Percentiles rank a stretch among this genome's conserved stretches.
Conservation (phyloP, 35 echinoderm and acorn worm genomes). For the Diadema setosum region DNA sequence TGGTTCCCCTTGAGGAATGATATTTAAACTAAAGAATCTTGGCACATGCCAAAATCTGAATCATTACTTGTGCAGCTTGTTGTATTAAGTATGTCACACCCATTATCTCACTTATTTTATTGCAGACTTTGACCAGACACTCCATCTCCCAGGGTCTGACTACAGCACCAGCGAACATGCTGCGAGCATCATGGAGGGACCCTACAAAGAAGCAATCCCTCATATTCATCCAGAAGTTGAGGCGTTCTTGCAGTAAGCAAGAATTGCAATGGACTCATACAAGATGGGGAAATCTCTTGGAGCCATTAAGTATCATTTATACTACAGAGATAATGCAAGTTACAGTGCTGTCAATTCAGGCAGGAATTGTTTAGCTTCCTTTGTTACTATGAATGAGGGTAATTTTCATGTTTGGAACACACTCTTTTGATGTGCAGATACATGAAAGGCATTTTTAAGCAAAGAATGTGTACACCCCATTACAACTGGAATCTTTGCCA, state of each 20-base stretch:
- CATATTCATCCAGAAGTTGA: conserved; percentile 6
- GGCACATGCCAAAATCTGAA: not conserved
- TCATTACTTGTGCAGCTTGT: not conserved
- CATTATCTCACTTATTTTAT: not conserved
- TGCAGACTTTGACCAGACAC: not conserved
- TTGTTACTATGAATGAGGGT: not conserved
- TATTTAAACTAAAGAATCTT: not conserved
- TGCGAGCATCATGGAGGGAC: conserved; percentile 28
- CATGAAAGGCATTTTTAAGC: not conserved
- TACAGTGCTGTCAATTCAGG: not conserved
- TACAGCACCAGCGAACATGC: not conserved
- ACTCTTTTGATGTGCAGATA: not conserved
- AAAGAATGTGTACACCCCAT: not conserved
- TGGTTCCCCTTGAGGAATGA: not conserved
- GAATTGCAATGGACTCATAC: not conserved
- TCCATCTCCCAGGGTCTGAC: not conserved
- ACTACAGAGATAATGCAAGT: not conserved
- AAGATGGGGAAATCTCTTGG: not conserved
- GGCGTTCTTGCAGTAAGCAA: not conserved
- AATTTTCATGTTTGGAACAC: not conserved
- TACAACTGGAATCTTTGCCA: not conserved
- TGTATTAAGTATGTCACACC: not conserved
- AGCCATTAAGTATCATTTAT: not conserved
- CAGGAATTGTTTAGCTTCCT: not conserved
- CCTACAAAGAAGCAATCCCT: conserved; percentile 15